Base-by-base conservation (phyloP, 2,888 invertebrate genomes). In the Ectropis crepuscularia region DNA sequence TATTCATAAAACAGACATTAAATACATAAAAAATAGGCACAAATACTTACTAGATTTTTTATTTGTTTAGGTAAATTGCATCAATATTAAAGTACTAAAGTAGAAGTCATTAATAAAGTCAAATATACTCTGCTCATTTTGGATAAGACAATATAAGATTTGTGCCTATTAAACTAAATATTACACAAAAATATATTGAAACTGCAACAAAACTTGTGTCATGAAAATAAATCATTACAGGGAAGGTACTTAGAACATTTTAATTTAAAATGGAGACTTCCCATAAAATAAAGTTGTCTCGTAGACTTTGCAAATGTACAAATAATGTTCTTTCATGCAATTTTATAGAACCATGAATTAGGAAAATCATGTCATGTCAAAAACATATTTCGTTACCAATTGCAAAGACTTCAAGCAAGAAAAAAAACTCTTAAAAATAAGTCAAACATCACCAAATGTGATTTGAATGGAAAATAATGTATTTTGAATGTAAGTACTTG, bases 171-270 rank as follows among this genome's bases (percentile, higher is more conserved):
- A 45, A 37, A 50, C 45, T 9, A n/a, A 39, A 51, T 53, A 39
- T 63, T 42, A 39, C 9, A 38, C 36, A 38, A 50, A 28, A 57
- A 36, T 10, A 53, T 39, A 59, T 74, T 82, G 88, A 89, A 90
- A 90, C 85, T 78, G 88, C 90, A 90, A 88, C 86, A 89, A 89
- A 88, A 85, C 80, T 76, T 54, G 0, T 16, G 7, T 43, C 45
- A 50, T 48, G 12, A n/a, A 43, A 37, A 37, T 53, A 9, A 38
- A 8, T 43, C 28, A 39, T 6, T 48, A 37, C 46, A n/a, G 55
- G 53, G 45, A 46, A 57, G 51, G 55, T 55, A 45, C 43, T 42
- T n/a, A 38, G n/a, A 63, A 36, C 6, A 43, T 70, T 57, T 41
- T 12, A 37, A 53, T 65, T 63, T 66, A 64, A 71, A 70, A 51